Percentiles rank a stretch among this genome's conserved stretches.
phyloP scores from a whole-genome alignment of 2,888 invertebrate species.

The Drosophila histrio region DNA sequence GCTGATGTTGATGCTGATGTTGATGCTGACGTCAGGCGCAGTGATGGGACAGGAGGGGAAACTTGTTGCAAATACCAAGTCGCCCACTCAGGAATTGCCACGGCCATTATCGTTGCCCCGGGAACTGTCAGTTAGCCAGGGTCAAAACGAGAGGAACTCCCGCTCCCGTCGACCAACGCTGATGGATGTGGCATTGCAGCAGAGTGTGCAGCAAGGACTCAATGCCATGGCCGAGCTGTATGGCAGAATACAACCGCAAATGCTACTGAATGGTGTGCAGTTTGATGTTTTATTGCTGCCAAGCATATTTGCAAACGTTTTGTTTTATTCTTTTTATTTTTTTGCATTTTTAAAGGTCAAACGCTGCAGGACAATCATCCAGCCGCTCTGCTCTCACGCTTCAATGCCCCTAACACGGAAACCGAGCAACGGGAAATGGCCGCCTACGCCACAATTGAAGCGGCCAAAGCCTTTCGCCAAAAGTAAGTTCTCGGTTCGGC shows the following conservation, averaged over 20 bases:
- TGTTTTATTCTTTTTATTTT: neutral
- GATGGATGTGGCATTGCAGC: slow-evolving; percentile 82
- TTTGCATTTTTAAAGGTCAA: slow-evolving; percentile 71
- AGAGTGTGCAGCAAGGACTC: slow-evolving; percentile 83
- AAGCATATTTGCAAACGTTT: slow-evolving; percentile 19
- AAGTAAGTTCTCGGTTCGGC: slow-evolving; percentile 77
- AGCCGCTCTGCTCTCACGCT: slow-evolving; percentile 82
- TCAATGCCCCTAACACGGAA: slow-evolving; percentile 82
- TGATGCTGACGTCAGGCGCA: slow-evolving; percentile 17
- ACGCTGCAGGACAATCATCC: slow-evolving; percentile 83
- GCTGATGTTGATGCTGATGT: slow-evolving; percentile 26
- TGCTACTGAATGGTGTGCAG: slow-evolving; percentile 81
- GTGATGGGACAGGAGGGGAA: slow-evolving; percentile 14
- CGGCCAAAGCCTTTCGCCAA: slow-evolving; percentile 83
- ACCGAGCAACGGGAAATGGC: slow-evolving; percentile 81
- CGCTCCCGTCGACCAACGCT: slow-evolving; percentile 76
- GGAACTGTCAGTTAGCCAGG: slow-evolving; percentile 25
- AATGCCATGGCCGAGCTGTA: slow-evolving; percentile 83
- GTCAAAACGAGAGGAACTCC: slow-evolving; percentile 24
- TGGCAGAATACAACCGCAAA: slow-evolving; percentile 82
- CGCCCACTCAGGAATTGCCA: slow-evolving; percentile 70
- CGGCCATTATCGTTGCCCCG: slow-evolving; percentile 54
- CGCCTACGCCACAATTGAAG: slow-evolving; percentile 83
- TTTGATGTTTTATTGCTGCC: slow-evolving; percentile 17
- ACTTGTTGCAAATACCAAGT: slow-evolving; percentile 29